phyloP scores from a whole-genome alignment of 2,113 vertebrate species.

The Hymenochirus boettgeri region DNA sequence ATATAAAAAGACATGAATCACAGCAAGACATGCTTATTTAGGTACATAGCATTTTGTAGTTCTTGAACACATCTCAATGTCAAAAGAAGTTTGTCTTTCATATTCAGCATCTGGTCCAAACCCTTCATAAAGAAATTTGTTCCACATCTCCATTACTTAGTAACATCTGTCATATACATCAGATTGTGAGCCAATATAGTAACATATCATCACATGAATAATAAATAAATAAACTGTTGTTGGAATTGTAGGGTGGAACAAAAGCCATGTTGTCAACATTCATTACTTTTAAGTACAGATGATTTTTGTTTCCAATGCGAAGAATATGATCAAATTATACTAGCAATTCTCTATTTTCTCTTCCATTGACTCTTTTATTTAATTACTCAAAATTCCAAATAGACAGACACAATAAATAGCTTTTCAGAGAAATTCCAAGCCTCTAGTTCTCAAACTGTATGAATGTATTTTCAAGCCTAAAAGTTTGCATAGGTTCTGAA shows the following conservation, averaged over 20 bases:
- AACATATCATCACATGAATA: constrained; percentile 44
- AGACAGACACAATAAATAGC: constrained; percentile 46
- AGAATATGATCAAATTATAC: constrained; percentile 50
- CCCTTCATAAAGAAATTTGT: constrained; percentile 62
- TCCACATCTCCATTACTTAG: constrained; percentile 61
- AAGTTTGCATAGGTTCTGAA: constrained; percentile 42
- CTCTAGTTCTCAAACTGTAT: constrained; percentile 40
- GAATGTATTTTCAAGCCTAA: constrained; percentile 45
- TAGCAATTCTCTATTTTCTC: constrained; percentile 53
- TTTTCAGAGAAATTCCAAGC: constrained; percentile 47
- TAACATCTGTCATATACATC: constrained; percentile 69
- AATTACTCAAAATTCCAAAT: constrained; percentile 54
- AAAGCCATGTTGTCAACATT: constrained; percentile 47
- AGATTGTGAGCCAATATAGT: constrained; percentile 46
- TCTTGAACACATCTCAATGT: constrained; percentile 49
- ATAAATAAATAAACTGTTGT: constrained; percentile 41
- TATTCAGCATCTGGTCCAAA: constrained; percentile 65
- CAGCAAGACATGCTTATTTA: constrained; percentile 29
- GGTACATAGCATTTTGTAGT: constrained; percentile 49
- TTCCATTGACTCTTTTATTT: constrained; percentile 48
- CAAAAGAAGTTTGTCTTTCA: constrained; percentile 53
- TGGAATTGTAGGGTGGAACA: constrained; percentile 40
- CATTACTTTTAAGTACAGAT: constrained; percentile 48
- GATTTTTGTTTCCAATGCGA: constrained; percentile 50
- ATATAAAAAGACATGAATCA: constrained; percentile 45